phyloP scores from a whole-genome alignment of 2,888 invertebrate genomes.

The Sialis lutaria region DNA sequence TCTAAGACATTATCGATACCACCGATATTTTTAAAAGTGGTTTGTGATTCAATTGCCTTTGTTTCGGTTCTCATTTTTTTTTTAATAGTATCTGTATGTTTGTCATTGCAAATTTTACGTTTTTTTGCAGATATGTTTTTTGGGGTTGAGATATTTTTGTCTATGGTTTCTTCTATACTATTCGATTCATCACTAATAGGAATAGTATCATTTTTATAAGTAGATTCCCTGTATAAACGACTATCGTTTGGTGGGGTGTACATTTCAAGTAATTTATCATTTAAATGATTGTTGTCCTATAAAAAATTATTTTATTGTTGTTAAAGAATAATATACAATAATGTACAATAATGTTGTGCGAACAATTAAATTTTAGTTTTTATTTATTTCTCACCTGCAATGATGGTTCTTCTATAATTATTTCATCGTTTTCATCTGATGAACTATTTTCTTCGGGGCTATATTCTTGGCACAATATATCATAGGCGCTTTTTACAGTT shows the following conservation, averaged over 20 bases:
- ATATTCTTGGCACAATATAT: constrained; percentile 51
- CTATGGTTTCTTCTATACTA: constrained; percentile 22
- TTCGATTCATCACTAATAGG: constrained; percentile 62
- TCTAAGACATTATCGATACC: constrained; percentile 59
- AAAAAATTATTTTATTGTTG: constrained; percentile 8
- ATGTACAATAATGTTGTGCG: not conserved
- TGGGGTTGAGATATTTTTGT: constrained; percentile 26
- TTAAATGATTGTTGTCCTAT: constrained; percentile 18
- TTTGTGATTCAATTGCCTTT: constrained; percentile 23
- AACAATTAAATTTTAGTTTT: not conserved
- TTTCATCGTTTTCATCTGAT: constrained; percentile 37
- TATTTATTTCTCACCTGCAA: not conserved
- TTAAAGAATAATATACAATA: not conserved
- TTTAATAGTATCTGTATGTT: constrained; percentile 30
- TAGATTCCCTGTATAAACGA: constrained; percentile 20
- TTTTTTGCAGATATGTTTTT: constrained; percentile 27
- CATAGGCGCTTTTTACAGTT: constrained; percentile 61
- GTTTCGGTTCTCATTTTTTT: constrained; percentile 27
- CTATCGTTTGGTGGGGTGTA: constrained; percentile 25
- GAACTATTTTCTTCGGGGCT: constrained; percentile 35
- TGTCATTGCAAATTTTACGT: constrained; percentile 25
- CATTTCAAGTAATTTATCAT: constrained; percentile 27
- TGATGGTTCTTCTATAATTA: not conserved
- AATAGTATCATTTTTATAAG: constrained; percentile 51
- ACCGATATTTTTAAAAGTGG: constrained; percentile 60